Percentiles rank a stretch among this genome's conserved stretches.
Evolutionary conservation across 1,140 invertebrate genomes (phyloP).

Genomic region (Rhizoglyphus robini): DNA sequence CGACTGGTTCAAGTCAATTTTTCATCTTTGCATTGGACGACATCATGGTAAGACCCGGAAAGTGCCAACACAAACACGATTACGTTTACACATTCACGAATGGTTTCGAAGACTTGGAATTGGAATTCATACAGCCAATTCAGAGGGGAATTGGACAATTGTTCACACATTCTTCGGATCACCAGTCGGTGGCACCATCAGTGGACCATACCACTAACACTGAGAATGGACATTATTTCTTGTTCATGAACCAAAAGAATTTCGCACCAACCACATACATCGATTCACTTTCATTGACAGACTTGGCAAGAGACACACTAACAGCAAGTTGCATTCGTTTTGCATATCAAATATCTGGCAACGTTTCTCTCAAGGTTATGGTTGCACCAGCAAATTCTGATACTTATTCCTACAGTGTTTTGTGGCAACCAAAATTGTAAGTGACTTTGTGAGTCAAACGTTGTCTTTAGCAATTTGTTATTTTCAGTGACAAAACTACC

Average conservation of each 20-base stretch:
- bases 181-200: background rate
- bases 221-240: constrained; percentile 1
- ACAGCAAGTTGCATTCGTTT: background rate
- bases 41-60: background rate
- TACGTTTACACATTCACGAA: background rate
- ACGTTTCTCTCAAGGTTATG: background rate
- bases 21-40: constrained; percentile 20
- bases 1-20: background rate
- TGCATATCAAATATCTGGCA: background rate
- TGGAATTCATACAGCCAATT: background rate
- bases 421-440: background rate
- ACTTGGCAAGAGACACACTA: background rate
- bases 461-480: background rate
- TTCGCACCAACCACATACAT: background rate
- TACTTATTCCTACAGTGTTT: background rate
- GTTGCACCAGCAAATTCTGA: background rate
- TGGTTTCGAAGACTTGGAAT: background rate
- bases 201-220: background rate
- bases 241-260: background rate
- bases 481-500: background rate
- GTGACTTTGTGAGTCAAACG: background rate
- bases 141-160: background rate
- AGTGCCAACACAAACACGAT: background rate
- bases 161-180: background rate
- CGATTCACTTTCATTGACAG: background rate